Evolutionary conservation across 1,140 invertebrate species (phyloP).

Genomic region (Telenomus remus): DNA sequence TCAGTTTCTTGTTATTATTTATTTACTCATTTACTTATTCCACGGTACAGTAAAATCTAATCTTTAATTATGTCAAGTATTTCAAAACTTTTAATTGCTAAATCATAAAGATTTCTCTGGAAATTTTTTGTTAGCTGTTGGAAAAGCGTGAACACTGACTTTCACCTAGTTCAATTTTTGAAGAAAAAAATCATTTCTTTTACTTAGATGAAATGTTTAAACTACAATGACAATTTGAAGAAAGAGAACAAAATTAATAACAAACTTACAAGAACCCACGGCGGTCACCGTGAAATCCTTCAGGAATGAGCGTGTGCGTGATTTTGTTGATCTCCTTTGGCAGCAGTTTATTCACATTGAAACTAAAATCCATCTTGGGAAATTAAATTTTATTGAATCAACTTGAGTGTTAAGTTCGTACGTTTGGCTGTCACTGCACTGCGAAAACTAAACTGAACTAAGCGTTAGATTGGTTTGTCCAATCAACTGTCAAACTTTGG

Average conservation of each 20-base stretch:
- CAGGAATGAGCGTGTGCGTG: slow-evolving; percentile 77
- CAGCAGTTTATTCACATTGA: slow-evolving; percentile 78
- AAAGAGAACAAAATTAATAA: too few relatives aligned
- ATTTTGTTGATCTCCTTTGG: slow-evolving; percentile 78
- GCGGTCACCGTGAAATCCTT: slow-evolving; percentile 78
- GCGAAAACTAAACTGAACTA: not conserved
- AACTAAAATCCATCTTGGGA: slow-evolving; percentile 80
- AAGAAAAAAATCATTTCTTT: too few relatives aligned
- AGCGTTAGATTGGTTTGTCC: not conserved
- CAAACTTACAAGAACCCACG: slow-evolving; percentile 77
- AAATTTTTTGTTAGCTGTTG: too few relatives aligned
- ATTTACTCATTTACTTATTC: too few relatives aligned
- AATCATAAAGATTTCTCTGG: too few relatives aligned
- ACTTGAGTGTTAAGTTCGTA: not conserved
- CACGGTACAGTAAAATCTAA: not conserved
- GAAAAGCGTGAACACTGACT: too few relatives aligned
- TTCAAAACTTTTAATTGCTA: too few relatives aligned
- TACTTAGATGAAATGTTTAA: too few relatives aligned
- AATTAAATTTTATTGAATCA: not conserved
- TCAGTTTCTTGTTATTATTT: too few relatives aligned
- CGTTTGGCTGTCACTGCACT: not conserved
- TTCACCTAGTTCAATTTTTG: too few relatives aligned
- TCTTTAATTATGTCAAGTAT: not conserved
- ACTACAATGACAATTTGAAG: too few relatives aligned
- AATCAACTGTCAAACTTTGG: not conserved